These are phyloP conservation scores for Argya squamiceps DNA, from an alignment of 2,797 vertebrate species.

Conservation along the genomic window DNA sequence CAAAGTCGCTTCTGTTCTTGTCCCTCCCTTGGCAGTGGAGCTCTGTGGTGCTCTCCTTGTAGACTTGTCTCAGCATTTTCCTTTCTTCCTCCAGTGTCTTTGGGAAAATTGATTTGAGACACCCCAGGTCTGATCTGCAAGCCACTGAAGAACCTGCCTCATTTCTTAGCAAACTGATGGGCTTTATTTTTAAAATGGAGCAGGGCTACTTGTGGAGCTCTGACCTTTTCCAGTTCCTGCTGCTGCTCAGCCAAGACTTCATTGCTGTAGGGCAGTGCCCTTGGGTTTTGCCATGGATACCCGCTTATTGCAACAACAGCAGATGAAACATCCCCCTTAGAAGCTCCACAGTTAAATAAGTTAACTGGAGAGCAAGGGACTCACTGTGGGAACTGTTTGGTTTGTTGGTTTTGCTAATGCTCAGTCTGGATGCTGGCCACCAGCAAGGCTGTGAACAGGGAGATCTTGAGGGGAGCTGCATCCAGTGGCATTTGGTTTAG, in stretches of 20 bases:
- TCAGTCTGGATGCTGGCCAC: slow-evolving; percentile 64
- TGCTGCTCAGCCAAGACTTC: background rate
- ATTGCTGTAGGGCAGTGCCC: slow-evolving; percentile 20
- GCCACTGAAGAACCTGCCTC: background rate
- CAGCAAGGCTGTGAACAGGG: slow-evolving; percentile 34
- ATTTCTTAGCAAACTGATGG: background rate
- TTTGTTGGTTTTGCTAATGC: slow-evolving; percentile 73
- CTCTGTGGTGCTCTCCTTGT: background rate
- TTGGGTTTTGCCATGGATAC: slow-evolving; percentile 51
- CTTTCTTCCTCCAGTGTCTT: background rate
- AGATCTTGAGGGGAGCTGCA: slow-evolving; percentile 40
- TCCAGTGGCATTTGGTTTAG: slow-evolving; percentile 39
- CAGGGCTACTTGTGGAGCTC: background rate
- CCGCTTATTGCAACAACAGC: slow-evolving; percentile 24
- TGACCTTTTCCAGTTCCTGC: background rate
- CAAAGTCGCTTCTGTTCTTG: background rate
- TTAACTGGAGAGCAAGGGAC: slow-evolving; percentile 44
- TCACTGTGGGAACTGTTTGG: slow-evolving; percentile 64
- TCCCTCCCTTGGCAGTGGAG: background rate
- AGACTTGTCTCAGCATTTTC: background rate
- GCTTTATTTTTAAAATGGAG: background rate
- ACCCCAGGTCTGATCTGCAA: background rate
- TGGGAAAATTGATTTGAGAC: background rate
- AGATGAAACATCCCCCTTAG: background rate
- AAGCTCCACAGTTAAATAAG: slow-evolving; percentile 29